phyloP scores from a whole-genome alignment of 1,140 invertebrate genomes.

The Nautilus pompilius region DNA sequence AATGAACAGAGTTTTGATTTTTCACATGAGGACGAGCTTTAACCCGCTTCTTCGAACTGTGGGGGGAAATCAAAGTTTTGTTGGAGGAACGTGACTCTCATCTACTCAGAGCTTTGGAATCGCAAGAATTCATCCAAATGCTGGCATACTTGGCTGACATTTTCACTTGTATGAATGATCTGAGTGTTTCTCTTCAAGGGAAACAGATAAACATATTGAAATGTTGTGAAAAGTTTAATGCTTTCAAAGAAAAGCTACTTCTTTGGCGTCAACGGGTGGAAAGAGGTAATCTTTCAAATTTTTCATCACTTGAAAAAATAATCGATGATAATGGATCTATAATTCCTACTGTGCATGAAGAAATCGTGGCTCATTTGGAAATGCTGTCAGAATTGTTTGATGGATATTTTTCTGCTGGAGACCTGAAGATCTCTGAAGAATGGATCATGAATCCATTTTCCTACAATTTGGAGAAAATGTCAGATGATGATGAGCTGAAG shows the following conservation, averaged over 20 bases:
- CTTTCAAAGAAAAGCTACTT: neutral
- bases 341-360: neutral
- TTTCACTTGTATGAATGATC: constrained; percentile 1
- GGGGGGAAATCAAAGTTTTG: neutral
- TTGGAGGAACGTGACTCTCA: neutral
- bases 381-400: neutral
- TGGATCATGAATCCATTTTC: neutral
- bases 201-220: neutral
- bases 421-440: neutral
- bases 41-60: neutral
- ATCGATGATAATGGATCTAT: neutral
- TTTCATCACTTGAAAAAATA: neutral
- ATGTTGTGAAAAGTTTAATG: neutral
- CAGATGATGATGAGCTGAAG: neutral
- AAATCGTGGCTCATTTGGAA: neutral
- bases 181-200: neutral
- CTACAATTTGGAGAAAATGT: neutral
- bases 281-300: neutral
- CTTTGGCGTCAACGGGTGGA: neutral
- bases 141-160: neutral
- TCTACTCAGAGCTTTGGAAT: neutral
- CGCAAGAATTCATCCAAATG: neutral
- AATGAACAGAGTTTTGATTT: neutral
- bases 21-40: neutral
- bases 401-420: neutral